Evolutionary conservation across 2,113 vertebrate genomes (phyloP), one percentile per base, ranked within the genome.

Genomic region (Dissostichus mawsoni): DNA sequence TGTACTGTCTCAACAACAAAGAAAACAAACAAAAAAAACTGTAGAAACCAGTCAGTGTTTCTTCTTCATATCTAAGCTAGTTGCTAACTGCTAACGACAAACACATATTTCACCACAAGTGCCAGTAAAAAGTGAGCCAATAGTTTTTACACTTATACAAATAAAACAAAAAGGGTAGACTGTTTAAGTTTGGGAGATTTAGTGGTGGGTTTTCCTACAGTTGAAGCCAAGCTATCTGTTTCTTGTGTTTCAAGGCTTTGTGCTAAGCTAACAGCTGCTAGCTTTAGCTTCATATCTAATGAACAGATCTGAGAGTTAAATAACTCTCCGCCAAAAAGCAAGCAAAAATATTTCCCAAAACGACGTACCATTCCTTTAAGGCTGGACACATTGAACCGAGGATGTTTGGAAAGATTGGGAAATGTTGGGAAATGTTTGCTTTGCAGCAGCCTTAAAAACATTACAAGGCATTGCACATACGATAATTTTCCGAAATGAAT

Each of bases 371-470:
- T 66, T 59, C 11, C 17, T 77, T 51, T 57, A 69, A 59, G 20
- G 23, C 56, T 53, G 20, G 62, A 53, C 20, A 29, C 53, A 55
- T 14, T 51, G 25, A 33, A 59, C 18, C 13, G 61, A 44, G 23
- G 14, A 71, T 64, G 61, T 66, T 23, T 66, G 33, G 17, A 67
- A 12, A 25, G 33, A 48, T 25, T n/a, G n/a, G n/a, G n/a, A n/a
- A n/a, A 29, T 29, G 4, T 29, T 29, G 3, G 29, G 29, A 29
- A 29, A 29, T 29, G 3, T 29, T 29, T 29, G 29, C 29, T 29
- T 29, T 29, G 29, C 29, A 29, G 29, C 29, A 29, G 29, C 29
- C 4, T 29, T 29, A 29, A 4, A 29, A 29, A 29, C 29, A 29
- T 3, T 25, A 25, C 25, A 25, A 25, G 25, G 25, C 2, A 25